Conservation (phyloP, 2,888 invertebrate species). For the Agrochola lota region DNA sequence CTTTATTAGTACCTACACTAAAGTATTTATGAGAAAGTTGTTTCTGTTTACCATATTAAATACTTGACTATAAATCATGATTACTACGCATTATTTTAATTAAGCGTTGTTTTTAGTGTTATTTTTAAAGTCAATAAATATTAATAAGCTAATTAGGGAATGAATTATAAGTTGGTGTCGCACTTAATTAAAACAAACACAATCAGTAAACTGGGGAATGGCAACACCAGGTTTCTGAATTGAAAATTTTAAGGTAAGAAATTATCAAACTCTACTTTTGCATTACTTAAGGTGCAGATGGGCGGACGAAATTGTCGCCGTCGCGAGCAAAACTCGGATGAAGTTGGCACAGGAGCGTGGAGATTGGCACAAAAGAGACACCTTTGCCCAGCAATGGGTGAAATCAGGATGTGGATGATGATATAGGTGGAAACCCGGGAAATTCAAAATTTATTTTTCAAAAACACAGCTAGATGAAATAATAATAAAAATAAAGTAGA, state of each 20-base stretch:
- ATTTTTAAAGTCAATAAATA: constrained; percentile 23
- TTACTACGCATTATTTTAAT: constrained; percentile 12
- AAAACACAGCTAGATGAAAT: not conserved
- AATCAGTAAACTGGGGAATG: constrained; percentile 2
- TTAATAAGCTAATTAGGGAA: constrained; percentile 26
- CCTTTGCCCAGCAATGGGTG: no score
- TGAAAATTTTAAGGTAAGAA: not conserved
- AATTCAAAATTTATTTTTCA: not conserved
- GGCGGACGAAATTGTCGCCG: no score
- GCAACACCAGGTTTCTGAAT: not conserved
- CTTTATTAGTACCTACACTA: constrained; percentile 11
- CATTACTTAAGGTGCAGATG: not conserved
- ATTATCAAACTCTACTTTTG: not conserved
- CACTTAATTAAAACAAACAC: constrained; percentile 5
- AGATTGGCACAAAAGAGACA: no score
- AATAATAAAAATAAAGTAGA: not conserved
- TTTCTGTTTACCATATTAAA: constrained; percentile 18
- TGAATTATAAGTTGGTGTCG: constrained; percentile 12
- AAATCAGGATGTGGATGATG: no score
- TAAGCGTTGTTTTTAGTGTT: constrained; percentile 2
- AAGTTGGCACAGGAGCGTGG: no score
- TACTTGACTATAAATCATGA: not conserved
- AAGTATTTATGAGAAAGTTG: constrained; percentile 16
- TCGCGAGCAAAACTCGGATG: no score
- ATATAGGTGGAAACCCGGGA: not conserved